Base-by-base conservation (phyloP, 2,113 vertebrate genomes). In the Phalacrocorax aristotelis region DNA sequence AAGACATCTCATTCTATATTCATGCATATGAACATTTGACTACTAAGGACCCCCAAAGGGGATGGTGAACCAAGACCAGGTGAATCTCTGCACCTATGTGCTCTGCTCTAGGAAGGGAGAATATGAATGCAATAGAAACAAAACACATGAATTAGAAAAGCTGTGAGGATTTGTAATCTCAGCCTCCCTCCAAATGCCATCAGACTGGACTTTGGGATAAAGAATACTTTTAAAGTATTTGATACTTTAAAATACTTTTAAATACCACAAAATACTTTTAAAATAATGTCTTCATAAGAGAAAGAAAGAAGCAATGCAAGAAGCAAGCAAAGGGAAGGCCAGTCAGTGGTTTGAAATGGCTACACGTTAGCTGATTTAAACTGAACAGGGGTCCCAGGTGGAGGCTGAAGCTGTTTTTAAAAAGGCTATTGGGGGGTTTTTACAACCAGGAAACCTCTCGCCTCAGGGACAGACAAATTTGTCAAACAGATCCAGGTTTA, bases 401-500 rank as follows among this genome's bases (percentile, higher is more conserved):
- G 27, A 68, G 29, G 15, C 3, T 61, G 76, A 44, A 61, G 15
- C 7, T 62, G n/a, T n/a, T 80, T 77, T 40, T 32, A 38, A 58
- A 79, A 83, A 51, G 15, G 5, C 16, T 54, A 34, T 49, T 25
- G 22, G 27, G 7, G 22, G 69, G 20, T 4, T 65, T 79, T 92
- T 90, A 36, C 36, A 48, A 38, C 2, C 21, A 82, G 74, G 51
- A 79, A 55, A 65, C 4, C 10, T 12, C 25, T 69, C 0, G 0
- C 66, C 30, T 80, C 57, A 60, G 25, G 26, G 30, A 58, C 36
- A 70, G 2, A 26, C 0, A 0, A 18, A 49, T 62, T 81, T 58
- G 10, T 70, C 55, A 54, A 48, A 68, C 32, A 89, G 36, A 66
- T 78, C 15, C 42, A 89, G 8, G 17, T 64, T 27, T 23, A 81